These are phyloP conservation scores for Mercenaria mercenaria DNA, from an alignment of 1,140 invertebrate genomes.

Conservation along the genomic window DNA sequence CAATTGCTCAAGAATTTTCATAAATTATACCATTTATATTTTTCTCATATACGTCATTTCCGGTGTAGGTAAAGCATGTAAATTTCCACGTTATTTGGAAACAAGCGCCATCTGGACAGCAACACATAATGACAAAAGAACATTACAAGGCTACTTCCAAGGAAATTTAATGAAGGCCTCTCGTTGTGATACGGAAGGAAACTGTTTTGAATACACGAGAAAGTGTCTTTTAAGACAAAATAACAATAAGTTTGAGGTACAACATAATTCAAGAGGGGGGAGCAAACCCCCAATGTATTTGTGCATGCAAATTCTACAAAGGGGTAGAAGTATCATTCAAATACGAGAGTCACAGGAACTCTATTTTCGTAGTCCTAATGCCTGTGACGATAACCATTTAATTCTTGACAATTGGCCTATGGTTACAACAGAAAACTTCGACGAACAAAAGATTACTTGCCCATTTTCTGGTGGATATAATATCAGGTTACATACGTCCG, in stretches of 20 bases:
- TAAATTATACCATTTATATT: neutral
- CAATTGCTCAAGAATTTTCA: conserved; percentile 34
- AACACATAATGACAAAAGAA: neutral
- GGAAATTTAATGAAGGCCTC: conserved; percentile 22
- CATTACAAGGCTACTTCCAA: conserved; percentile 35
- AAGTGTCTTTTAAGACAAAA: conserved; percentile 32
- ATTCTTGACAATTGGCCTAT: conserved; percentile 72
- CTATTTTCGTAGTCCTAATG: conserved; percentile 43
- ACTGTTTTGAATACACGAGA: conserved; percentile 31
- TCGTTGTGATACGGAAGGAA: neutral
- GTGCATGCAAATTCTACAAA: conserved; percentile 77
- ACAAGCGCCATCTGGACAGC: conserved; percentile 37
- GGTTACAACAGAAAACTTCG: conserved; percentile 56
- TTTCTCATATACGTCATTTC: conserved; percentile 13
- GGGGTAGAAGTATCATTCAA: conserved; percentile 74
- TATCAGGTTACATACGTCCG: conserved; percentile 69
- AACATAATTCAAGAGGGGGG: conserved; percentile 54
- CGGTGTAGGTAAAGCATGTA: conserved; percentile 13
- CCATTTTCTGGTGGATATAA: conserved; percentile 77
- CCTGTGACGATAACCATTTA: conserved; percentile 69
- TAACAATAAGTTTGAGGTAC: conserved; percentile 71
- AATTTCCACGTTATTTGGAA: conserved; percentile 37
- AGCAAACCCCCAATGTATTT: conserved; percentile 62
- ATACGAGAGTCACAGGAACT: conserved; percentile 65
- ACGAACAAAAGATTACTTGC: conserved; percentile 70